Conservation (phyloP, 2,888 invertebrate species). For the Ephialtes manifestator region DNA sequence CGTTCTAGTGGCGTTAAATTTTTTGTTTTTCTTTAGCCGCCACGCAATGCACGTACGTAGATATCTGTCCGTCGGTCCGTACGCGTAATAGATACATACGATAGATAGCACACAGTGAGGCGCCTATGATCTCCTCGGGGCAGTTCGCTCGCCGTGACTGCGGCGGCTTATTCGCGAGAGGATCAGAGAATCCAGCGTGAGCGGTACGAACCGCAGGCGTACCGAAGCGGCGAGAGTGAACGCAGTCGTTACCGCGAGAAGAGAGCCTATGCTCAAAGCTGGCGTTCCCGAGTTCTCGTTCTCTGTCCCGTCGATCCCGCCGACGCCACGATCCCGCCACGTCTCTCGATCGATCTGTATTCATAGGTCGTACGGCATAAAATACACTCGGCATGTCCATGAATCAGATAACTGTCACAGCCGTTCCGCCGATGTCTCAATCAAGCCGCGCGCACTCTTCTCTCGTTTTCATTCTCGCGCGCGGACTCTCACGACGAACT, state of each 20-base stretch:
- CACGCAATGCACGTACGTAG: not conserved
- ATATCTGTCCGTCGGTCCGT: constrained; percentile 31
- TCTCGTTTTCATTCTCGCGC: constrained; percentile 71
- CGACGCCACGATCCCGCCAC: constrained; percentile 51
- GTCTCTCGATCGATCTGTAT: constrained; percentile 84
- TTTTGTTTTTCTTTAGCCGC: constrained; percentile 58
- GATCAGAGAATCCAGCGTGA: constrained; percentile 43
- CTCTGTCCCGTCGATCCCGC: constrained; percentile 57
- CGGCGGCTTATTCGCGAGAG: constrained; percentile 41
- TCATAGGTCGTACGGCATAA: constrained; percentile 86
- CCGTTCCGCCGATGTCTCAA: constrained; percentile 85
- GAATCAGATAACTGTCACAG: constrained; percentile 86
- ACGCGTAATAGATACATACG: constrained; percentile 79
- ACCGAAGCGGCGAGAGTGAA: constrained; percentile 15
- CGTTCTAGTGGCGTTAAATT: constrained; percentile 45
- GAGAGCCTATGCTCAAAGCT: not conserved
- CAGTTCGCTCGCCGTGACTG: constrained; percentile 66
- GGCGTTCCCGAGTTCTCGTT: constrained; percentile 33
- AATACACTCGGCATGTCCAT: constrained; percentile 86
- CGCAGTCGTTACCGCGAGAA: constrained; percentile 30
- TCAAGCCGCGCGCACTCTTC: constrained; percentile 76
- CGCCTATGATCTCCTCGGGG: constrained; percentile 80
- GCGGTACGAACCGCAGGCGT: constrained; percentile 38
- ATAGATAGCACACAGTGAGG: constrained; percentile 65
- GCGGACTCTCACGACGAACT: constrained; percentile 58